Conservation (phyloP, 2,888 invertebrate genomes). For the Cataglyphis cursor region DNA sequence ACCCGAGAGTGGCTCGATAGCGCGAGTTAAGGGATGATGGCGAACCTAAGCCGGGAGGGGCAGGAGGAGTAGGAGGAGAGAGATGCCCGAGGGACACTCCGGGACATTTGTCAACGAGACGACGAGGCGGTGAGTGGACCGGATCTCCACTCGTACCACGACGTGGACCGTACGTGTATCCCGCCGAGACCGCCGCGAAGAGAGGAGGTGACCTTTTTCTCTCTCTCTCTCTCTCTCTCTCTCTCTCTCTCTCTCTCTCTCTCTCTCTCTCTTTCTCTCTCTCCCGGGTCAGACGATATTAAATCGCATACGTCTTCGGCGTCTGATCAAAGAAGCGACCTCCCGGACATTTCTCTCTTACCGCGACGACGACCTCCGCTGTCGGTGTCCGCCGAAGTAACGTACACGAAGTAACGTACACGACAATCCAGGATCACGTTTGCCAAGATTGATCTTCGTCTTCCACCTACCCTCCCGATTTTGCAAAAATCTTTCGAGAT, state of each 20-base stretch:
- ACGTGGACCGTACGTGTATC: constrained; percentile 77
- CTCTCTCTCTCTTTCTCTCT: constrained; percentile 61
- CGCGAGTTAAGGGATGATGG: constrained; percentile 77
- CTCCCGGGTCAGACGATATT: constrained; percentile 82
- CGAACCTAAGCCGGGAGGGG: constrained; percentile 66
- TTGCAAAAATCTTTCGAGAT: neutral
- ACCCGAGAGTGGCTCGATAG: constrained; percentile 60
- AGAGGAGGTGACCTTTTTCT: constrained; percentile 68
- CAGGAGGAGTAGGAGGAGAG: constrained; percentile 20
- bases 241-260: constrained; percentile 68
- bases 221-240: no score
- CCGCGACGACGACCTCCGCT: neutral
- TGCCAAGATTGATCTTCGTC: constrained; percentile 69
- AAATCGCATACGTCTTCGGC: constrained; percentile 85
- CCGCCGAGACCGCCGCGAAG: constrained; percentile 78
- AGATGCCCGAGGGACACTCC: constrained; percentile 80
- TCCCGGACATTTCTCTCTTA: constrained; percentile 63
- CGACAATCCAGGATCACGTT: constrained; percentile 66
- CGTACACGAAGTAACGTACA: constrained; percentile 56
- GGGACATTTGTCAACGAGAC: constrained; percentile 86
- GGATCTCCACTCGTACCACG: constrained; percentile 68
- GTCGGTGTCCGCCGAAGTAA: constrained; percentile 31
- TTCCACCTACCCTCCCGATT: constrained; percentile 42
- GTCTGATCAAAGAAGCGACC: constrained; percentile 76
- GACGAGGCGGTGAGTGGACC: constrained; percentile 84